Evolutionary conservation across 1,140 invertebrate species (phyloP).

Genomic region (Tachypleus tridentatus): DNA sequence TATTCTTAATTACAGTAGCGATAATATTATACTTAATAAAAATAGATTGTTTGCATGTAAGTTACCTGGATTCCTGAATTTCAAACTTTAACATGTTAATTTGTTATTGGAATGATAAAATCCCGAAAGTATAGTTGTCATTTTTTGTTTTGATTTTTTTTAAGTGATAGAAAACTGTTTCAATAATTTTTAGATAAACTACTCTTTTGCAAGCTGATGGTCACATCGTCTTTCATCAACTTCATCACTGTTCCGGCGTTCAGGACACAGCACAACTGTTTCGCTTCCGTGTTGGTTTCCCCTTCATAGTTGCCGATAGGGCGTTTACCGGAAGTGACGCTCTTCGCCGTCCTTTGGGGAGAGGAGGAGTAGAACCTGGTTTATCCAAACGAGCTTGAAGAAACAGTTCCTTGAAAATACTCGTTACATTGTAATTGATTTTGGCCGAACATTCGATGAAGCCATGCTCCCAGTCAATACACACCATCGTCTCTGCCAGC

Average conservation of each 20-base stretch:
- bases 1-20: no score
- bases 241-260: not conserved
- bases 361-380: conserved; percentile 47
- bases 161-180: no score
- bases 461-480: conserved; percentile 76
- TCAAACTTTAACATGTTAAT: no score
- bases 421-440: conserved; percentile 55
- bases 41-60: no score
- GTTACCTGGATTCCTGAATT: no score
- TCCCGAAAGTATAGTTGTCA: no score
- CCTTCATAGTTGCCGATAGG: conserved; percentile 7
- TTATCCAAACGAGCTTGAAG: conserved; percentile 79
- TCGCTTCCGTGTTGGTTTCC: conserved; percentile 15
- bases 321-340: conserved; percentile 16
- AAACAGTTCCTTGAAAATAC: conserved; percentile 58
- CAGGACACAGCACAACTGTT: conserved; percentile 25
- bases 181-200: no score
- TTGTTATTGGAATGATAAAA: no score
- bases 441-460: conserved; percentile 81
- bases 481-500: conserved; percentile 67
- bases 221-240: no score
- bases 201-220: no score
- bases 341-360: conserved; percentile 32
- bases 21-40: no score
- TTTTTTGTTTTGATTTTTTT: no score